Conservation (phyloP, 1,140 invertebrate genomes). For the Portunus trituberculatus region DNA sequence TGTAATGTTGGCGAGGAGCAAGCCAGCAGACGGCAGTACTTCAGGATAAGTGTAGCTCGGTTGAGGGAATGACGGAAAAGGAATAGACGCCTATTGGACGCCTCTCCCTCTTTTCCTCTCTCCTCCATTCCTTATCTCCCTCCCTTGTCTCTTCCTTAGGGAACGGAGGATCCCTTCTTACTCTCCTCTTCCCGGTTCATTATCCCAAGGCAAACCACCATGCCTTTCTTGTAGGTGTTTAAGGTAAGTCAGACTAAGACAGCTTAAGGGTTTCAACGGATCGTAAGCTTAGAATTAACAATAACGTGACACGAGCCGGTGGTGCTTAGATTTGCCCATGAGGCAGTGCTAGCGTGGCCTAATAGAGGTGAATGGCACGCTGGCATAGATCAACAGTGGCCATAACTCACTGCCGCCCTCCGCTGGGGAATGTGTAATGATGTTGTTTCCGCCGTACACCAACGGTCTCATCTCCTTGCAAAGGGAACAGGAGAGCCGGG, state of each 20-base stretch:
- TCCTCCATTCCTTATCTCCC: neutral
- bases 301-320: neutral
- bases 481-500: no score
- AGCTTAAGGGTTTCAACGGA: neutral
- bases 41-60: neutral
- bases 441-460: slow-evolving; percentile 56
- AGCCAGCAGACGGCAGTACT: neutral
- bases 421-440: slow-evolving; percentile 51
- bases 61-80: neutral
- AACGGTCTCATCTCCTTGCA: neutral
- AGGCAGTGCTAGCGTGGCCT: neutral
- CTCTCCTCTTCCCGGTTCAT: neutral
- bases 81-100: neutral
- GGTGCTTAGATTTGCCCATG: neutral
- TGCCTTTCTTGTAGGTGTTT: neutral
- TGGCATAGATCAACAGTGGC: slow-evolving; percentile 41
- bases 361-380: slow-evolving; percentile 49
- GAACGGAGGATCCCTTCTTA: neutral
- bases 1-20: neutral
- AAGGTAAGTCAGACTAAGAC: neutral
- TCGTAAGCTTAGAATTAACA: neutral
- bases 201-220: neutral
- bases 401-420: slow-evolving; percentile 58
- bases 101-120: neutral
- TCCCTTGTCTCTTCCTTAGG: neutral